Conservation (phyloP, 1,140 invertebrate species). For the Neodiprion lecontei region DNA sequence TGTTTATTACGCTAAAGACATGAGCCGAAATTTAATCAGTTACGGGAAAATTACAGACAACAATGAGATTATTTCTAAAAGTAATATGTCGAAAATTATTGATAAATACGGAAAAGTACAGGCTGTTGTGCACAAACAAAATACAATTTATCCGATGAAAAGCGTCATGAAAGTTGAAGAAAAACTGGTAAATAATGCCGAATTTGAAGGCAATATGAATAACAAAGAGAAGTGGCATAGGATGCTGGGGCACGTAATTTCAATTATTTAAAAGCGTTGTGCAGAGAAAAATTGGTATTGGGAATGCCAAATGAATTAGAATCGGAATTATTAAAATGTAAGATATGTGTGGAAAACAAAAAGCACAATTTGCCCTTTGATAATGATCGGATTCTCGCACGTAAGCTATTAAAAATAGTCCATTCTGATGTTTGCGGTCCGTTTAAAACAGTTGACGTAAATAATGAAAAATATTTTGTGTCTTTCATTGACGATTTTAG, state of each 20-base stretch:
- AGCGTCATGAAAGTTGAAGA: neutral
- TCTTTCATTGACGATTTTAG: constrained; percentile 11
- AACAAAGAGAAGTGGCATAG: constrained; percentile 7
- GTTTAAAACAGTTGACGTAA: neutral
- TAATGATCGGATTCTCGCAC: neutral
- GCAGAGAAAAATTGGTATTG: neutral
- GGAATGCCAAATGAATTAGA: neutral
- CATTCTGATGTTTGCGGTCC: constrained; percentile 17
- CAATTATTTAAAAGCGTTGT: constrained; percentile 15
- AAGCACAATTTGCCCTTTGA: constrained; percentile 4
- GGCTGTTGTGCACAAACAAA: neutral
- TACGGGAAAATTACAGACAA: neutral
- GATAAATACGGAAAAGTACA: neutral
- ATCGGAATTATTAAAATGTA: neutral
- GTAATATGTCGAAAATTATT: constrained; percentile 15
- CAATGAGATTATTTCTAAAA: neutral
- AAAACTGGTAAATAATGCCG: neutral
- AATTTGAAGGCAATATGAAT: neutral
- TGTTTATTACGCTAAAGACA: constrained; percentile 9
- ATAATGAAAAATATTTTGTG: constrained; percentile 11
- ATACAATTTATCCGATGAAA: neutral
- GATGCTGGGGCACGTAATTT: constrained; percentile 19
- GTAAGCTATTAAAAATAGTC: constrained; percentile 31
- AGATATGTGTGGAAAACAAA: constrained; percentile 1
- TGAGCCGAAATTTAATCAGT: neutral